Percentiles rank a stretch among this genome's conserved stretches.
Evolutionary conservation across 2,797 vertebrate species (phyloP).

Genomic region (Jordanella pulchra): DNA sequence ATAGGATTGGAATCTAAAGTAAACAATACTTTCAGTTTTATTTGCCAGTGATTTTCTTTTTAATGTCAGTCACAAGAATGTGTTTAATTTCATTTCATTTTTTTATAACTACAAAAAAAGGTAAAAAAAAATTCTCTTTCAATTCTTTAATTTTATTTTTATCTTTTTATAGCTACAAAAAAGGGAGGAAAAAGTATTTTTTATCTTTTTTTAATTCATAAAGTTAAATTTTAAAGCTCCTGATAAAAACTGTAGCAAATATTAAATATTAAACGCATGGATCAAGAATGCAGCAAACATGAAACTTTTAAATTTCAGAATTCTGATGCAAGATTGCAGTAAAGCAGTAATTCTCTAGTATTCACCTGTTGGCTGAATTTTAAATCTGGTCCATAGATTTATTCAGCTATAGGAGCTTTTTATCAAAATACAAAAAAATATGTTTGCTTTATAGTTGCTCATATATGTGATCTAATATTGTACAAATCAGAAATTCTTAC

Average conservation of each 20-base stretch:
- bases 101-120: background rate
- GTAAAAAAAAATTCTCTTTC: background rate
- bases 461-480: constrained; percentile 15
- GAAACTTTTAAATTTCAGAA: background rate
- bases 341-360: background rate
- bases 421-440: background rate
- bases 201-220: no score
- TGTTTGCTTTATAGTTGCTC: background rate
- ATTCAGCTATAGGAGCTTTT: background rate
- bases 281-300: background rate
- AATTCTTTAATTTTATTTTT: background rate
- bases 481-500: constrained; percentile 59
- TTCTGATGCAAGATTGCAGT: background rate
- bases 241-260: no score
- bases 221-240: background rate
- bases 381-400: no score
- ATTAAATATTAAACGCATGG: no score
- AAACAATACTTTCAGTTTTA: no score
- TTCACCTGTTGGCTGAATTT: background rate
- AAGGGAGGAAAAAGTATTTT: background rate
- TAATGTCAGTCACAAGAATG: no score
- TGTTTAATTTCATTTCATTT: background rate
- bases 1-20: no score
- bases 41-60: no score
- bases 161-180: background rate